phyloP scores from a whole-genome alignment of 2,888 invertebrate species.

The Phortica okadai region DNA sequence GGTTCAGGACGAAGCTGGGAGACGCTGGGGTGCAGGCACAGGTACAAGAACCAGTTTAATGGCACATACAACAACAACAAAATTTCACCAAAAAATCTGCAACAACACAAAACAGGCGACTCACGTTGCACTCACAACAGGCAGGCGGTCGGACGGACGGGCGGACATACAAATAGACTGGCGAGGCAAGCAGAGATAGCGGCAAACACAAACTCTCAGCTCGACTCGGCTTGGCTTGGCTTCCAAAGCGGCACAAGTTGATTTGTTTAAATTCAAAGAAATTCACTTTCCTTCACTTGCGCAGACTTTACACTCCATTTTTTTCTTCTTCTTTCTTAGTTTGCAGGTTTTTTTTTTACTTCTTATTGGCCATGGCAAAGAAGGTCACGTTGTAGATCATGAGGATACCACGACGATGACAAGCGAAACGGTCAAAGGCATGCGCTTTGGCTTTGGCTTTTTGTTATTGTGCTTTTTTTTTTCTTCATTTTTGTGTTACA shows the following conservation, averaged over 20 bases:
- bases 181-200: not conserved
- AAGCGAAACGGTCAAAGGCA: constrained; percentile 34
- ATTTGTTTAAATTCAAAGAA: constrained; percentile 70
- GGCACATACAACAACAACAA: constrained; percentile 56
- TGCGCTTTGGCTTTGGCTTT: constrained; percentile 39
- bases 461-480: constrained; percentile 27
- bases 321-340: constrained; percentile 39
- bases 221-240: constrained; percentile 44
- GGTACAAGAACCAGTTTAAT: constrained; percentile 70
- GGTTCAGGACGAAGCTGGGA: constrained; percentile 16
- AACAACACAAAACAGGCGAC: constrained; percentile 17
- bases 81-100: constrained; percentile 63
- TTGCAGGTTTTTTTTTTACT: constrained; percentile 29
- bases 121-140: constrained; percentile 1
- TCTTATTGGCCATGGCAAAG: constrained; percentile 59
- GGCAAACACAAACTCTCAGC: not conserved
- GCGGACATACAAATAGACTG: not conserved
- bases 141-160: not conserved
- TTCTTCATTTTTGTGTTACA: constrained; percentile 15
- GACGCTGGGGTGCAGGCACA: constrained; percentile 29
- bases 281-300: constrained; percentile 69
- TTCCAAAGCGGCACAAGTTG: constrained; percentile 51
- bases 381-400: constrained; percentile 66
- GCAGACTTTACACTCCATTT: constrained; percentile 39
- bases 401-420: constrained; percentile 58